Percentiles rank a stretch among this genome's conserved stretches.
phyloP scores from a whole-genome alignment of 1,140 invertebrate genomes.

The Drosophila malerkotliana region DNA sequence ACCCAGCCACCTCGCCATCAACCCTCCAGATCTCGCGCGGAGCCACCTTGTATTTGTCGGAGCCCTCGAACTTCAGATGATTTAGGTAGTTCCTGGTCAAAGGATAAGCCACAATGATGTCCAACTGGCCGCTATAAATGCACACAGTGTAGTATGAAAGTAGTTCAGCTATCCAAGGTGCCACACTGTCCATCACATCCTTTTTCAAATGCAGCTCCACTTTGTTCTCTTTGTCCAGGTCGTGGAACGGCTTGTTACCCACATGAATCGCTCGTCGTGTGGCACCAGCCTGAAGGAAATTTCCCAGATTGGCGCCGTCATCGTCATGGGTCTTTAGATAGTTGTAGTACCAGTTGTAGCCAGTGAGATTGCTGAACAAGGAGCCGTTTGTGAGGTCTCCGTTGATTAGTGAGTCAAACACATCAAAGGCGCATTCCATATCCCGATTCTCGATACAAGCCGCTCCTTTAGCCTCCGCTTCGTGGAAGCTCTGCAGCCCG shows the following conservation, averaged over 20 bases:
- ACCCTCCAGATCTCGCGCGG: conserved; percentile 88
- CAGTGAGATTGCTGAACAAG: conserved; percentile 91
- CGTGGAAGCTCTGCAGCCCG: conserved; percentile 86
- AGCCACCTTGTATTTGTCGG: conserved; percentile 87
- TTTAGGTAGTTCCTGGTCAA: conserved; percentile 90
- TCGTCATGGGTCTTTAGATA: conserved; percentile 87
- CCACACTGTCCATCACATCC: conserved; percentile 94
- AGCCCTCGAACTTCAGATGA: conserved; percentile 88
- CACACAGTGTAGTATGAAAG: conserved; percentile 88
- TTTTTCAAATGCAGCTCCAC: conserved; percentile 89
- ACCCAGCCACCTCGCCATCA: conserved; percentile 90
- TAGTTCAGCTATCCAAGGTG: conserved; percentile 89
- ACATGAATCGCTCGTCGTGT: conserved; percentile 92
- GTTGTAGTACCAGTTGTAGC: conserved; percentile 92
- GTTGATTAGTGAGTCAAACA: conserved; percentile 90
- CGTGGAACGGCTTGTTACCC: conserved; percentile 89
- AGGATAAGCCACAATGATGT: conserved; percentile 93
- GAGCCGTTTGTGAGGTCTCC: conserved; percentile 88
- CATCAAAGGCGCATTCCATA: conserved; percentile 87
- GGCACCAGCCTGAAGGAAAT: conserved; percentile 86
- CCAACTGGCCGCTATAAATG: conserved; percentile 93
- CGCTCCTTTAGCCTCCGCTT: conserved; percentile 86
- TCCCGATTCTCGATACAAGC: conserved; percentile 87
- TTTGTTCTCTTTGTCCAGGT: conserved; percentile 83
- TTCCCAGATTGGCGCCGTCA: conserved; percentile 73